Evolutionary conservation across 2,888 invertebrate species (phyloP), one percentile per base, ranked within the genome.

Genomic region (Disparrhopalites patrizii): DNA sequence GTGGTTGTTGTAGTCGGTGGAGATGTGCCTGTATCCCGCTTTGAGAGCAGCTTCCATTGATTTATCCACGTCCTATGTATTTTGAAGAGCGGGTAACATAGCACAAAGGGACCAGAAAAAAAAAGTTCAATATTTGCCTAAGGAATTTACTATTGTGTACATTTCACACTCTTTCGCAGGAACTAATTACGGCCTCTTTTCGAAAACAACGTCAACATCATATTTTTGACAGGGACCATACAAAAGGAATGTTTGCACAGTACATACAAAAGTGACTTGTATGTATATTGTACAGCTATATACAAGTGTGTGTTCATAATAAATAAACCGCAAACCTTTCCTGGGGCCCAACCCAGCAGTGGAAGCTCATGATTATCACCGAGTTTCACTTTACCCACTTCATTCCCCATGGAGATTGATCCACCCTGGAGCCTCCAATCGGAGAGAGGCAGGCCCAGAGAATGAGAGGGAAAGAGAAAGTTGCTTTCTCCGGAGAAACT

Each of bases 21-120:
- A 47, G 31, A 61, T 51, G 25, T 25, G 47, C 13, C 61, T 50
- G 33, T 25, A 61, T 10, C 61, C 61, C 1, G 33, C 33, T 25
- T 31, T 20, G 20, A 61, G 25, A 25, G 51, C 51, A 23, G 20
- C 25, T 25, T 58, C 43, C 18, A 58, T 15, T 4, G 58, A 40
- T 23, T 31, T 47, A 5, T 33, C 51, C 3, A 51, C 33, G 23
- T 50, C 33, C 33, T 61, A 10, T n/a, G 20, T 18, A 10, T 18
- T 15, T 10, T 43, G 5, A 10, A 43, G 25, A 20, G 47, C 10
- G 23, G n/a, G n/a, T n/a, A n/a, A n/a, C n/a, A n/a, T n/a, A n/a
- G n/a, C n/a, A n/a, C n/a, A n/a, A n/a, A n/a, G n/a, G n/a, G n/a
- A n/a, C n/a, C n/a, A n/a, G n/a, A n/a, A n/a, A n/a, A n/a, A n/a